Percentiles rank a stretch among this genome's conserved stretches.
Evolutionary conservation across 2,113 vertebrate genomes (phyloP).

Genomic region (Hemibagrus wyckioides): DNA sequence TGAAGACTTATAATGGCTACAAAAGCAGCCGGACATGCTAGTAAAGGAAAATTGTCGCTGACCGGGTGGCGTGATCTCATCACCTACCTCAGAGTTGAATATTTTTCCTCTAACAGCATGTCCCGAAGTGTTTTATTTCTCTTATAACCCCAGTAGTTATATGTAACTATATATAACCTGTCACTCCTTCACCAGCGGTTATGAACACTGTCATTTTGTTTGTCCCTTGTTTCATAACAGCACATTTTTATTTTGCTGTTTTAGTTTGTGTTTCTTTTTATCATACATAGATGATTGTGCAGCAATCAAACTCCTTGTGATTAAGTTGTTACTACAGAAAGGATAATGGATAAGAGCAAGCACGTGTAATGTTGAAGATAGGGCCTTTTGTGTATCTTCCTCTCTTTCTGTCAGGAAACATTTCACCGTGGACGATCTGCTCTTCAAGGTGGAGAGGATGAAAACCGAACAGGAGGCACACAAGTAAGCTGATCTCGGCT

Average conservation of each 20-base stretch:
- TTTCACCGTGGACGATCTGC: constrained; percentile 90
- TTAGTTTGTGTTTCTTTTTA: no score
- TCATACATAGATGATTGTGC: background rate
- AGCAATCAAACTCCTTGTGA: background rate
- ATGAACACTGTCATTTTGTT: no score
- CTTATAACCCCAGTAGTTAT: background rate
- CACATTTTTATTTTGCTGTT: background rate
- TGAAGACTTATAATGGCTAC: background rate
- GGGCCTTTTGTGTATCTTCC: background rate
- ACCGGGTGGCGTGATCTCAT: background rate
- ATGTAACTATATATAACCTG: background rate
- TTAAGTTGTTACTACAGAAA: background rate
- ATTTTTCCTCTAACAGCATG: background rate
- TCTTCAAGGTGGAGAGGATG: constrained; percentile 93
- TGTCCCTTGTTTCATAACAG: no score
- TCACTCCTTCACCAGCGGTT: no score
- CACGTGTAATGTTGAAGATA: background rate
- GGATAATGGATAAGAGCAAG: background rate
- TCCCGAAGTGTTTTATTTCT: background rate
- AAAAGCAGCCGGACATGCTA: background rate
- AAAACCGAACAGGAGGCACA: constrained; percentile 90
- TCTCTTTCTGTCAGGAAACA: constrained; percentile 75
- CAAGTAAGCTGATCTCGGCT: constrained; percentile 74
- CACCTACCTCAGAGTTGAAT: background rate
- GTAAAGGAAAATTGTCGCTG: background rate